Evolutionary conservation across 2,113 vertebrate species (phyloP), one percentile per base, ranked within the genome.

Genomic region (Petroica traversi): DNA sequence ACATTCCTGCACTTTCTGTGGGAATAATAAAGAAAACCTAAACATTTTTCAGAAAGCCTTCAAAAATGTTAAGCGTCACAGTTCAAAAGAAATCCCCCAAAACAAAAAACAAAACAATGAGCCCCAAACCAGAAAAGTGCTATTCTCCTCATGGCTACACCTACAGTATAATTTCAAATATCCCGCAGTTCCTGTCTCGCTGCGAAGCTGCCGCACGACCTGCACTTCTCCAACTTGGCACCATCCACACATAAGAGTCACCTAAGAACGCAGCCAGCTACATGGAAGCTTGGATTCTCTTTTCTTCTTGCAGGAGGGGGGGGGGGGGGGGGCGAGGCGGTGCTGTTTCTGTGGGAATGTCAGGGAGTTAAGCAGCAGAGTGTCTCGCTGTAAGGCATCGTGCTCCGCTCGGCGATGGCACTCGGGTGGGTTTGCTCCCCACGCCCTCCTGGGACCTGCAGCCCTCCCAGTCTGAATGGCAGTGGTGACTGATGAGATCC

Each of bases 401-500:
- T 82, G 95, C 94, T 96, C 90, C 4, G 16, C 59, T 85, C 59
- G 78, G 91, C 89, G 79, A 94, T 28, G 71, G 83, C 86, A 46
- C 73, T 34, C 73, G 38, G 66, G 31, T 71, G 66, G 64, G 88
- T 74, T 62, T 19, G 73, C 96, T 92, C 87, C 95, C 84, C 79
- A n/a, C 62, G 24, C 67, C 87, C 91, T 78, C 92, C 72, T 33
- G 14, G 67, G 64, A 88, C 98, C 98, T 93, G 95, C 93, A 88
- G 97, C 97, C 96, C 81, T 98, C 98, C 93, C 38, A 82, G 94
- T 97, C 98, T 88, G 97, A 98, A 99, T 98, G 99, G 99, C 99
- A 99, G 98, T 99, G 98, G 98, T 98, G 98, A 98, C 97, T 96
- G 97, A 98, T 98, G 98, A 98, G 97, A 98, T 98, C 98, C 97